Percentiles rank a stretch among this genome's conserved stretches.
phyloP scores from a whole-genome alignment of 2,888 invertebrate species.

The Sthenelais limicola region DNA sequence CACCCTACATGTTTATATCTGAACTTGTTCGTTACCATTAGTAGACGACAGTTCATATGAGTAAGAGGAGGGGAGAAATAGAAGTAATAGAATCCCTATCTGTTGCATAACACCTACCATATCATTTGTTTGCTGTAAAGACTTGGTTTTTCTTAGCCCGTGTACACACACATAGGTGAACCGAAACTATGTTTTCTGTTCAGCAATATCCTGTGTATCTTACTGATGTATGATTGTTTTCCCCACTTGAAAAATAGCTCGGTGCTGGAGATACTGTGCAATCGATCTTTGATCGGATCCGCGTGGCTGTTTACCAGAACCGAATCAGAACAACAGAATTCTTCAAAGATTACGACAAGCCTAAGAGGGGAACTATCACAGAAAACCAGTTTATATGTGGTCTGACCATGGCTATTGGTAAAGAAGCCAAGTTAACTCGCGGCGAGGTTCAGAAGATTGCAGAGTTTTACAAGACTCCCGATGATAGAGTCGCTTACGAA shows the following conservation, averaged over 20 bases:
- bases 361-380: constrained; percentile 69
- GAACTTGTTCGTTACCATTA: no score
- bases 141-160: no score
- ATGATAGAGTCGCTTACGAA: constrained; percentile 69
- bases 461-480: constrained; percentile 67
- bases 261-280: constrained; percentile 66
- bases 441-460: constrained; percentile 69
- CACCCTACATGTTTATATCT: neutral
- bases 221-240: no score
- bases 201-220: no score
- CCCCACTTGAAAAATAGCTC: no score
- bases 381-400: constrained; percentile 72
- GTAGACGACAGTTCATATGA: no score
- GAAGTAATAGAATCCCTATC: no score
- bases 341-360: constrained; percentile 71
- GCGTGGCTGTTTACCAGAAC: constrained; percentile 69
- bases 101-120: no score
- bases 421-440: constrained; percentile 69
- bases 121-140: no score
- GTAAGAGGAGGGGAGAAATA: no score
- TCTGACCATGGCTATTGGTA: constrained; percentile 68
- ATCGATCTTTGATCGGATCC: constrained; percentile 69
- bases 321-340: constrained; percentile 71
- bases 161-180: no score
- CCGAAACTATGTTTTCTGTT: no score